These are phyloP conservation scores for Phalacrocorax brasilianus DNA, from an alignment of 2,113 vertebrate genomes.

Conservation along the genomic window DNA sequence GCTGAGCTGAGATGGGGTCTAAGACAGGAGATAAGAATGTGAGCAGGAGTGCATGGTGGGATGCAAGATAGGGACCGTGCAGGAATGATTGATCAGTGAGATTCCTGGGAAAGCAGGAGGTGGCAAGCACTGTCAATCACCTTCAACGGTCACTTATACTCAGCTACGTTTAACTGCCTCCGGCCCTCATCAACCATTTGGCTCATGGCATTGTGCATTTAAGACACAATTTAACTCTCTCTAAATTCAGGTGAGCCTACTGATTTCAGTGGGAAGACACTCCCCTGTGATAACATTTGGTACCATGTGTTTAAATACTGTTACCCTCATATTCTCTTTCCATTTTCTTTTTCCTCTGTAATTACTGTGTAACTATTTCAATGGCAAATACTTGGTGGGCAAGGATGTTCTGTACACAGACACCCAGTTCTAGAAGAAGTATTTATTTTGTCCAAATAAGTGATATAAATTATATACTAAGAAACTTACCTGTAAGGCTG, in stretches of 20 bases:
- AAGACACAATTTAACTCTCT: too few species aligned
- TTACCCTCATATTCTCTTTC: neutral
- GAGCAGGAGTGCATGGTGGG: neutral
- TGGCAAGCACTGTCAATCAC: fast-evolving
- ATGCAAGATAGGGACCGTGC: fast-evolving
- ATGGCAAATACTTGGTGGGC: neutral
- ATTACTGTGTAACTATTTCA: neutral
- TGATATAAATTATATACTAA: neutral
- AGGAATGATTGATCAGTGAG: fast-evolving
- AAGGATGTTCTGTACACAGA: neutral
- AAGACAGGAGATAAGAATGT: neutral
- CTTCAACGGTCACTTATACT: neutral
- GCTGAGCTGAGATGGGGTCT: neutral
- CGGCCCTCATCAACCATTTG: fast-evolving
- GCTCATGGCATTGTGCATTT: fast-evolving
- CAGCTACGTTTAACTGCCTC: neutral
- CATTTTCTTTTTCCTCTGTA: neutral
- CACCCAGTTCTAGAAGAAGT: neutral
- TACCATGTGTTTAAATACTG: neutral
- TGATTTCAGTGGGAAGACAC: neutral
- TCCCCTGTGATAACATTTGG: neutral
- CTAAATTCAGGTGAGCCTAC: neutral
- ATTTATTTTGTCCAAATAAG: neutral
- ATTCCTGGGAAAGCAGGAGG: neutral
- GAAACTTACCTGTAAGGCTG: neutral